Evolutionary conservation across 1,140 invertebrate species (phyloP), one percentile per base, ranked within the genome.

Genomic region (Gonioctena quinquepunctata): DNA sequence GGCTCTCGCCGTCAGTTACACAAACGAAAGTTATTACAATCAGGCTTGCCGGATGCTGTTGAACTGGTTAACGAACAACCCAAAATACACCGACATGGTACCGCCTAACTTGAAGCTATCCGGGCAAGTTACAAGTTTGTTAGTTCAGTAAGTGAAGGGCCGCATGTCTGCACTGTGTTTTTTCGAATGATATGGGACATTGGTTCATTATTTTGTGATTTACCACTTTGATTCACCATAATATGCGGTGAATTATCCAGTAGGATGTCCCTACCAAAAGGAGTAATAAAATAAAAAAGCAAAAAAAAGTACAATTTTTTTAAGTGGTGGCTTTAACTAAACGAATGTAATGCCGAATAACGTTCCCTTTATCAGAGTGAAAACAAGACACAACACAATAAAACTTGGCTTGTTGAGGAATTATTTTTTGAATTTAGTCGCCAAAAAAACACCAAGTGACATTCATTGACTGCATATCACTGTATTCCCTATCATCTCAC

Each of bases 1-100:
- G 89, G 89, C 94, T 3, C 84, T 99, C 60, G 95, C 96, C 42
- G 94, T 96, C 7, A 95, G 94, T 73, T 98, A 96, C 75, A 97
- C 97, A 2, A 99, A 99, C 85, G 98, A 99, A 84, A 93, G 91
- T 74, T 90, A 91, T 80, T 88, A 92, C 67, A 91, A 88, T 79
- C 90, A 90, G 83, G 92, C 92, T 1, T 92, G 91, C 57, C 82
- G 88, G 57, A 89, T 89, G 65, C 83, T 94, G n/a, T 86, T 89
- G 73, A 89, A 91, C 68, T 98, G 96, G 96, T 83, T 98, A n/a
- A 86, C 89, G 72, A 87, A 89, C 70, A 95, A 96, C 85, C 90
- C 93, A 1, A 92, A 93, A 83, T 98, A 98, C 77, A 87, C 87
- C 69, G 89, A 94, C 77, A 80, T 97, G 28, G 84, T 91, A 2